These are phyloP conservation scores for Meiosimyza platycephala DNA, from an alignment of 2,888 invertebrate genomes.

Conservation along the genomic window DNA sequence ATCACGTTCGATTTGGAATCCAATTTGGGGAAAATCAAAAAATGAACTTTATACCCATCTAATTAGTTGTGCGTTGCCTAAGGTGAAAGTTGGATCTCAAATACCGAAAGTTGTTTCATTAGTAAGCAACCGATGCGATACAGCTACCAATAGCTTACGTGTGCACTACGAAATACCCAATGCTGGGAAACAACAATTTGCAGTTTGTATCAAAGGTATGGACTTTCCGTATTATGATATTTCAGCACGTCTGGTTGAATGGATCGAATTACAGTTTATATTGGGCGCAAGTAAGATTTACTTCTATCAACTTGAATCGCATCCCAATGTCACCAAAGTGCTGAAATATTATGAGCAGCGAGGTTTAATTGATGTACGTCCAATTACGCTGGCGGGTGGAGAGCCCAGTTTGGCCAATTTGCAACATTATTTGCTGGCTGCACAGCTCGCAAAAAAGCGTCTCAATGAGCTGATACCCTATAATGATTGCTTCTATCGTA, in stretches of 20 bases:
- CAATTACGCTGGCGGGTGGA: slow-evolving; percentile 84
- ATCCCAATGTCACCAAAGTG: slow-evolving; percentile 88
- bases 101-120: too few relatives aligned
- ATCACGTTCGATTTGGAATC: too few relatives aligned
- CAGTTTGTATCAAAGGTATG: slow-evolving; percentile 91
- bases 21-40: too few relatives aligned
- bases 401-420: slow-evolving; percentile 88
- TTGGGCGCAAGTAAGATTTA: slow-evolving; percentile 91
- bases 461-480: slow-evolving; percentile 95
- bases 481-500: slow-evolving; percentile 94
- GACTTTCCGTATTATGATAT: slow-evolving; percentile 91
- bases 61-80: too few relatives aligned
- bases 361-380: slow-evolving; percentile 78
- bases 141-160: slow-evolving; percentile 82
- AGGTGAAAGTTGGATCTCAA: too few relatives aligned
- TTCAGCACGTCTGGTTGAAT: slow-evolving; percentile 88
- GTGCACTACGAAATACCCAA: slow-evolving; percentile 77
- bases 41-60: too few relatives aligned
- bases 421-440: slow-evolving; percentile 85
- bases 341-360: slow-evolving; percentile 71
- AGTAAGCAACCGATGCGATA: slow-evolving; percentile 73
- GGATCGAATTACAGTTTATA: slow-evolving; percentile 87
- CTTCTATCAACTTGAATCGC: slow-evolving; percentile 87
- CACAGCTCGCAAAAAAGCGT: slow-evolving; percentile 89
- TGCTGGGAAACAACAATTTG: slow-evolving; percentile 71